Percentiles rank a stretch among this genome's conserved stretches.
phyloP scores from a whole-genome alignment of 2,113 vertebrate species.

The Xiphias gladius region DNA sequence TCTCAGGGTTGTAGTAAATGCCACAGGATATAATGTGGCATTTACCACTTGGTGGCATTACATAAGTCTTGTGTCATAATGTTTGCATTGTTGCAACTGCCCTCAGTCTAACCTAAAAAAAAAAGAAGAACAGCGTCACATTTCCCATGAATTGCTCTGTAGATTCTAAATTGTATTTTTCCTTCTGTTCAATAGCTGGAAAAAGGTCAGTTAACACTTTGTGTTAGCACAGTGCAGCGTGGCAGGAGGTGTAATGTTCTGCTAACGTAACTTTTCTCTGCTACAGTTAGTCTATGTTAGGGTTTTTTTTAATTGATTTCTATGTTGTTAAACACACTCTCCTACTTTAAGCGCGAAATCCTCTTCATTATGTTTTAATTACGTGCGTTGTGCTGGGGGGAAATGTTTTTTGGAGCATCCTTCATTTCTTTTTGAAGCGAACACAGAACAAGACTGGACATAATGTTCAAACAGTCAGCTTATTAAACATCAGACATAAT shows the following conservation, averaged over 20 bases:
- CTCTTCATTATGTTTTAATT: neutral
- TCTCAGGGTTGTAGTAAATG: constrained; percentile 29
- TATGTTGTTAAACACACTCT: neutral
- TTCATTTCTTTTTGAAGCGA: neutral
- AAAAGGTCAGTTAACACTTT: neutral
- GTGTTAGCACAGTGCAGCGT: neutral
- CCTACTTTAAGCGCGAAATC: neutral
- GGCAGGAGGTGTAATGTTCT: neutral
- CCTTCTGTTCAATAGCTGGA: neutral
- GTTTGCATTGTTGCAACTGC: constrained; percentile 12
- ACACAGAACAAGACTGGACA: neutral
- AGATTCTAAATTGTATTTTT: neutral
- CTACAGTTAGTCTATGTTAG: neutral
- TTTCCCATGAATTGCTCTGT: neutral
- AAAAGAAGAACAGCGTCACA: neutral
- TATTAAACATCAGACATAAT: neutral
- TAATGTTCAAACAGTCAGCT: neutral
- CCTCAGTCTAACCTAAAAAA: neutral
- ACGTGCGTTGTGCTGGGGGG: neutral
- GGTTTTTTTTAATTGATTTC: too few relatives aligned
- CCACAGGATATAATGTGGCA: neutral
- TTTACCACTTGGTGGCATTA: too few relatives aligned
- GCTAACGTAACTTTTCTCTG: neutral
- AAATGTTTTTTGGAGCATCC: neutral
- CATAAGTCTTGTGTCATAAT: constrained; percentile 21